Base-by-base conservation (phyloP, 2,888 invertebrate species). In the Trichopoda pennipes region DNA sequence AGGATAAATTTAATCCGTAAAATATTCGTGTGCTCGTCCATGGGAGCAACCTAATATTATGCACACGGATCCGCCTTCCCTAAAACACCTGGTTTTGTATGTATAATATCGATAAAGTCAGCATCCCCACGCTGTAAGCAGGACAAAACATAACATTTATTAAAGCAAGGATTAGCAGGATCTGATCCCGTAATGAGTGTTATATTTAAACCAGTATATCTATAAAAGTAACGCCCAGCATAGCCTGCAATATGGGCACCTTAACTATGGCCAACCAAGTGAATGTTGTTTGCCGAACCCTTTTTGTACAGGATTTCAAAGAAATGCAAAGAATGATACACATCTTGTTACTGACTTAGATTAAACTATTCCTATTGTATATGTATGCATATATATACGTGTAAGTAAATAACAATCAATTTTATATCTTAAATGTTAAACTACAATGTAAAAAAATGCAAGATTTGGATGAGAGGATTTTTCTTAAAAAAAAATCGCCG, bases 161-260 rank as follows among this genome's bases (percentile, higher is more conserved):
- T 87, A 80, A 90, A 90, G 47, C 90, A 90, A 1, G 88, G 88
- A 66, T 87, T 88, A 0, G 90, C 90, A 6, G 90, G 90, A 86
- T 91, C 90, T 49, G 90, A 76, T 1, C 89, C 90, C 0, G 90
- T 90, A 8, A 90, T 85, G 1, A 88, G 87, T 10, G 86, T 80
- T 51, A 91, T 55, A 16, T 49, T 70, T 9, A 84, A 85, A 0
- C 83, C 85, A 8, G 89, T 87, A 19, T 85, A 10, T 2, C 77
- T 17, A 16, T 66, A 78, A 64, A 86, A 90, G 35, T 85, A 66
- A 35, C 88, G 85, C 9, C 88, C 90, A 19, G 88, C 85, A 0
- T 85, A 53, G 3, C 89, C 88, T 4, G 86, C 86, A 53, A 90
- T 89, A 66, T 90, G 90, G 12, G 89, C 89, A 19, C 90, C 89